phyloP scores from a whole-genome alignment of 2,797 vertebrate species.

The Malacoraja senta region DNA sequence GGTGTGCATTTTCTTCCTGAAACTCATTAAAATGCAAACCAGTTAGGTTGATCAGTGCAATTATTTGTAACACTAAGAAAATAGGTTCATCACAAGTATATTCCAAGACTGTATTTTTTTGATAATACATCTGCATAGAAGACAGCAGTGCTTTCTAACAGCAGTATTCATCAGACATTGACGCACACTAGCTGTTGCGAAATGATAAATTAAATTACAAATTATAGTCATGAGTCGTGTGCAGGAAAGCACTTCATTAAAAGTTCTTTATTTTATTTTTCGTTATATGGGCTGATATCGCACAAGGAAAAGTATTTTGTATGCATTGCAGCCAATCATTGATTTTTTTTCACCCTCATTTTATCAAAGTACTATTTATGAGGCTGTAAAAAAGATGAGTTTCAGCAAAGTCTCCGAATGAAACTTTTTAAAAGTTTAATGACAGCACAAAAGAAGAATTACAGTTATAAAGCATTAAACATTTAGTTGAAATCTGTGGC shows the following conservation, averaged over 20 bases:
- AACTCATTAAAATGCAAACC: slow-evolving; percentile 9
- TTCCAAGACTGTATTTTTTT: slow-evolving; percentile 21
- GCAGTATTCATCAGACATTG: slow-evolving; percentile 14
- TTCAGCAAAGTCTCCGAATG: slow-evolving; percentile 64
- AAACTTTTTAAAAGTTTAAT: slow-evolving; percentile 72
- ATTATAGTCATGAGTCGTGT: neutral
- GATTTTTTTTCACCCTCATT: slow-evolving; percentile 55
- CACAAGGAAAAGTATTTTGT: slow-evolving; percentile 50
- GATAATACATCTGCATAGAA: neutral
- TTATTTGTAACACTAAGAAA: slow-evolving; percentile 32
- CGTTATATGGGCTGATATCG: neutral
- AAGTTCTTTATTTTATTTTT: slow-evolving; percentile 30
- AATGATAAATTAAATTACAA: slow-evolving; percentile 34
- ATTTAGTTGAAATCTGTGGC: slow-evolving; percentile 65
- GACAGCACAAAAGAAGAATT: slow-evolving; percentile 67
- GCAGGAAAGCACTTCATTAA: slow-evolving; percentile 22
- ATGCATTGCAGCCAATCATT: slow-evolving; percentile 54
- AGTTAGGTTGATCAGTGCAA: slow-evolving; percentile 9
- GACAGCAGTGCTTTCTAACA: neutral
- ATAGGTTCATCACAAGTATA: neutral
- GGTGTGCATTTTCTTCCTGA: neutral
- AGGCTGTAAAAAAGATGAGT: slow-evolving; percentile 69
- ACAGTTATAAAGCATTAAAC: slow-evolving; percentile 67
- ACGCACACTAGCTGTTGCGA: neutral
- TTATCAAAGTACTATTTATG: slow-evolving; percentile 67